Evolutionary conservation across 2,797 vertebrate species (phyloP).

Genomic region (Enoplosus armatus): DNA sequence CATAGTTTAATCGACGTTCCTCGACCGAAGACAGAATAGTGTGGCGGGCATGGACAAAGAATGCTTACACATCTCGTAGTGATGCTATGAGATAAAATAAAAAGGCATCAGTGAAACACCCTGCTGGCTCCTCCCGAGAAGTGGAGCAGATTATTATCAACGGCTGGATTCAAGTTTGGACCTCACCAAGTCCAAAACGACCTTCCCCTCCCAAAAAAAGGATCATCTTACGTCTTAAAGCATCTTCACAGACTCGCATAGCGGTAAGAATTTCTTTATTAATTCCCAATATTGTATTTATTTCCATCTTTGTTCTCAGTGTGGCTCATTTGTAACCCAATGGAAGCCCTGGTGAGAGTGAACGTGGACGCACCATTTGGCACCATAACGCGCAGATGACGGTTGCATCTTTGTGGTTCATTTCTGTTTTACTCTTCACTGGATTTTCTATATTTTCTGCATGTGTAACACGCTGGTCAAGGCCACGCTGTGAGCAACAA

Average conservation of each 20-base stretch:
- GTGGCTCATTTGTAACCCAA: constrained; percentile 5
- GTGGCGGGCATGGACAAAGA: constrained; percentile 64
- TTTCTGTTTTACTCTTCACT: not conserved
- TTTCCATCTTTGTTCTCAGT: not conserved
- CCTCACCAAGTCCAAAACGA: constrained; percentile 73
- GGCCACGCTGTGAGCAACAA: constrained; percentile 53
- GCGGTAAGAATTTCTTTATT: constrained; percentile 82
- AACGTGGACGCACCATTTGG: constrained; percentile 60
- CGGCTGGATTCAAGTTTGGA: constrained; percentile 76
- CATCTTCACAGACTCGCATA: constrained; percentile 88
- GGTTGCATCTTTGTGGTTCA: not conserved
- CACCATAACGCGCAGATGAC: constrained; percentile 47
- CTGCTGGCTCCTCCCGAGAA: constrained; percentile 56
- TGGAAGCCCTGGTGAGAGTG: constrained; percentile 5
- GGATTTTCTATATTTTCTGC: not conserved
- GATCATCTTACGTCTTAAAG: constrained; percentile 78
- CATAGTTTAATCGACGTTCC: constrained; percentile 71
- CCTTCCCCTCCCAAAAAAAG: constrained; percentile 57
- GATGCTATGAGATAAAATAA: constrained; percentile 59
- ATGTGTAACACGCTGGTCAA: not conserved
- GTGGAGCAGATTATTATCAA: constrained; percentile 54
- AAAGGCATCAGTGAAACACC: constrained; percentile 29
- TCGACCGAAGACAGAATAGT: constrained; percentile 28
- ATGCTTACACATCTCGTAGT: constrained; percentile 34
- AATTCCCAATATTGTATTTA: not conserved